These are phyloP conservation scores for Sardinella longiceps DNA, from an alignment of 2,797 vertebrate genomes.

Conservation along the genomic window DNA sequence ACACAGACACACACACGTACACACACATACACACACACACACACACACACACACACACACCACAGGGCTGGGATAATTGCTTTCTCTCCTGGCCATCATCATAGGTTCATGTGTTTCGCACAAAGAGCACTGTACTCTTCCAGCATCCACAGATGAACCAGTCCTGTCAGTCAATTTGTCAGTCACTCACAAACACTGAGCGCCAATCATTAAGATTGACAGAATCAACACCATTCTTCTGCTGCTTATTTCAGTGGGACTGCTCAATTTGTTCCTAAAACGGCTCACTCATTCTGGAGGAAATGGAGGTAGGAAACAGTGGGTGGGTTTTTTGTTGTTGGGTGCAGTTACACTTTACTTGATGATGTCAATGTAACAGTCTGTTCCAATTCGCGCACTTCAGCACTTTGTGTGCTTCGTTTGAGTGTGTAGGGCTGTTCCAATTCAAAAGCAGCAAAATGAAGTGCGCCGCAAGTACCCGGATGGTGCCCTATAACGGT, in stretches of 20 bases:
- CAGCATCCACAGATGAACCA: background rate
- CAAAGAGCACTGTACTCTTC: background rate
- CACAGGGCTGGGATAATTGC: background rate
- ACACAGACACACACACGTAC: background rate
- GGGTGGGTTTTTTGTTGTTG: background rate
- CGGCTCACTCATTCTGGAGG: background rate
- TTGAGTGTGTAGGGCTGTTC: too few relatives aligned
- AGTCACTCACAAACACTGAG: background rate
- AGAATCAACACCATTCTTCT: background rate
- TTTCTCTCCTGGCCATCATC: background rate
- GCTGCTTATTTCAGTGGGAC: background rate
- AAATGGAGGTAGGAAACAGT: background rate
- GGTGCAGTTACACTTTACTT: too few relatives aligned
- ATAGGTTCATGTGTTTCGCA: background rate
- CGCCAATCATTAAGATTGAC: background rate
- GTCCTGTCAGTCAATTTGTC: background rate
- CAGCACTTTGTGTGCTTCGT: too few relatives aligned
- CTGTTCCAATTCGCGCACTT: too few relatives aligned
- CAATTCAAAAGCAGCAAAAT: too few relatives aligned
- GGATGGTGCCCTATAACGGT: too few relatives aligned
- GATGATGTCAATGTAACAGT: too few relatives aligned
- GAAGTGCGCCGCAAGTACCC: too few relatives aligned
- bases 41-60: slow-evolving; percentile 1
- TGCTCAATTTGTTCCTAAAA: background rate
- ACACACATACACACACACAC: background rate